Evolutionary conservation across 2,113 vertebrate genomes (phyloP).

Genomic region (Cisticola juncidis): DNA sequence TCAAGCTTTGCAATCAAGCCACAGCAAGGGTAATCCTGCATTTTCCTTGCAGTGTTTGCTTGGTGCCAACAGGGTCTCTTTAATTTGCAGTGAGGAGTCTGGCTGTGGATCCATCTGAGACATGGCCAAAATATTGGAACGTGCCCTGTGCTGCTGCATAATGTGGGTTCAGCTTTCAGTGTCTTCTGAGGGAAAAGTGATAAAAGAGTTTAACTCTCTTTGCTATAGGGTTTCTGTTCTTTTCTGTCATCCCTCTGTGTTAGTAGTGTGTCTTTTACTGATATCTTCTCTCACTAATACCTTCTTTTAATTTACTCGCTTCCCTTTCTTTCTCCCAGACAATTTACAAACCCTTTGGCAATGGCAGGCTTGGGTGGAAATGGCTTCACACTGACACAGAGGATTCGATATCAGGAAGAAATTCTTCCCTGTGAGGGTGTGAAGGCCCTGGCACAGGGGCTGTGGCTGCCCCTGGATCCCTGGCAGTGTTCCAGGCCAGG

Average conservation of each 20-base stretch:
- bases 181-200: not conserved
- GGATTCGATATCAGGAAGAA: fast-evolving
- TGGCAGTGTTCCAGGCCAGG: fast-evolving
- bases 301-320: not conserved
- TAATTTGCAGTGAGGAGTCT: fast-evolving
- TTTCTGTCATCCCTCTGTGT: not conserved
- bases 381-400: not conserved
- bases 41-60: not conserved
- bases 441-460: not conserved
- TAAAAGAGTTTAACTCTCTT: not conserved
- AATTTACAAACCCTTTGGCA: not conserved
- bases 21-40: not conserved
- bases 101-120: not conserved
- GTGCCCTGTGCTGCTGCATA: not conserved
- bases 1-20: not conserved
- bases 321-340: not conserved
- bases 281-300: not conserved
- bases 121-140: not conserved
- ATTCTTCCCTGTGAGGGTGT: fast-evolving
- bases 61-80: not conserved
- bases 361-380: not conserved
- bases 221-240: not conserved
- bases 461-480: not conserved
- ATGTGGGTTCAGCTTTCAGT: not conserved
- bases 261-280: not conserved